Base-by-base conservation (phyloP, 37 sponge, comb jelly and placozoan genomes). In the Ephydatia muelleri region DNA sequence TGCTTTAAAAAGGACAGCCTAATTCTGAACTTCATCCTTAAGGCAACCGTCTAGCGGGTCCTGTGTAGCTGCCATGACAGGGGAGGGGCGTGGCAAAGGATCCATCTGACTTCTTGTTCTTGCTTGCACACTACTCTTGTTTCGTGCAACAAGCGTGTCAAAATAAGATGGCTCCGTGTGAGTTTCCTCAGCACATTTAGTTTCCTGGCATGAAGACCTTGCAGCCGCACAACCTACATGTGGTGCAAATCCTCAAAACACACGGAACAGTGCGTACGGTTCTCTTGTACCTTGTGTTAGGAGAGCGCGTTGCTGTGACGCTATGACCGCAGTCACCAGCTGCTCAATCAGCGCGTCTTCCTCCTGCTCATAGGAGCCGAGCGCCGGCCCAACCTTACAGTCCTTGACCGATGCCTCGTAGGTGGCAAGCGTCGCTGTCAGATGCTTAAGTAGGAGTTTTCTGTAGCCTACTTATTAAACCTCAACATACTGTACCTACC, bases 381-480 rank as follows among this genome's bases (percentile, higher is more conserved):
- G 57, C 57, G 57, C 57, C 19, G 57, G 16, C 57, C 57, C n/a
- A n/a, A n/a, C n/a, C n/a, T n/a, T n/a, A n/a, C n/a, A n/a, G n/a
- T n/a, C n/a, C 19, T 57, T 57, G 6, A 13, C 57, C 1, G 16
- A 13, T 11, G 57, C 16, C 30, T 48, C 79, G 30, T 27, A 78
- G 3, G 37, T 78, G 79, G 48, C 40, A 40, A 78, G 23, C 27
- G 43, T 78, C 31, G 66, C 32, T 47, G 21, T 31, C 65, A 78
- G 37, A 22, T 65, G 43, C 79, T 78, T 31, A 6, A 34, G 25
- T 39, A 57, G 19, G 57, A 19, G 57, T 16, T 57, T 19, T 19
- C 19, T 57, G 57, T 21, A 57, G 57, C 57, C 8, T 75, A 8
- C 30, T 5, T 75, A 5, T 75, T 4, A 34, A 75, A 38, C 76